These are phyloP conservation scores for Cotesia typhae DNA, from an alignment of 1,140 invertebrate genomes.

Conservation along the genomic window DNA sequence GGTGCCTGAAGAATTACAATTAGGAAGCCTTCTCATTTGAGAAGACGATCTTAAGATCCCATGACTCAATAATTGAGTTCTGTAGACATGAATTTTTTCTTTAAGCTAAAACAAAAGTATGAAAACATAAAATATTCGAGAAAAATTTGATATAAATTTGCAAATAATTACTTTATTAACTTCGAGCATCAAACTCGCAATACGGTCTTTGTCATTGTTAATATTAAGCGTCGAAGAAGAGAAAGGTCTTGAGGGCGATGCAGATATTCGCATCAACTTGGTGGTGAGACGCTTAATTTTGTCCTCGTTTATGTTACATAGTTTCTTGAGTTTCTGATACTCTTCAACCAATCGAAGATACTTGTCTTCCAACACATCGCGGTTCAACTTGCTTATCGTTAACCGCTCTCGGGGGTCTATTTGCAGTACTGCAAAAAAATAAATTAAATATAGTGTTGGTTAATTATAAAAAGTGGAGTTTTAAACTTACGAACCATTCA, in stretches of 20 bases:
- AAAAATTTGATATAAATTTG: conserved; percentile 1
- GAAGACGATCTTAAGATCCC: conserved; percentile 54
- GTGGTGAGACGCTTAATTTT: conserved; percentile 61
- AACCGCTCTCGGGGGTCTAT: conserved; percentile 61
- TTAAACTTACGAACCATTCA: conserved; percentile 48
- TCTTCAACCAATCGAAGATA: conserved; percentile 60
- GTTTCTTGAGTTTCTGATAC: conserved; percentile 55
- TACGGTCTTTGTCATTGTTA: conserved; percentile 52
- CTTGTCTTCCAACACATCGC: conserved; percentile 59
- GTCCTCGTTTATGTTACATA: conserved; percentile 59
- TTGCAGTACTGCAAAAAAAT: conserved; percentile 27
- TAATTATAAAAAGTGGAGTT: too few species aligned
- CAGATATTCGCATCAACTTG: conserved; percentile 56
- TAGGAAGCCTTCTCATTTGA: conserved; percentile 40
- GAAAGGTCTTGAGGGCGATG: conserved; percentile 50
- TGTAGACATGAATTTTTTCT: conserved; percentile 55
- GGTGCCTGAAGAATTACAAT: conserved; percentile 50
- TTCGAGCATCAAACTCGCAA: conserved; percentile 53
- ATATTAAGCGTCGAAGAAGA: conserved; percentile 42
- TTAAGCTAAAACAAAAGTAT: conserved; percentile 51
- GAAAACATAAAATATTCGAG: background rate
- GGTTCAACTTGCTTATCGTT: conserved; percentile 57
- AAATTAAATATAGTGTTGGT: background rate
- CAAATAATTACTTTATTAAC: conserved; percentile 53
- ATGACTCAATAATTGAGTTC: conserved; percentile 58